phyloP scores from a whole-genome alignment of 2,113 vertebrate species.

The Empidonax traillii region DNA sequence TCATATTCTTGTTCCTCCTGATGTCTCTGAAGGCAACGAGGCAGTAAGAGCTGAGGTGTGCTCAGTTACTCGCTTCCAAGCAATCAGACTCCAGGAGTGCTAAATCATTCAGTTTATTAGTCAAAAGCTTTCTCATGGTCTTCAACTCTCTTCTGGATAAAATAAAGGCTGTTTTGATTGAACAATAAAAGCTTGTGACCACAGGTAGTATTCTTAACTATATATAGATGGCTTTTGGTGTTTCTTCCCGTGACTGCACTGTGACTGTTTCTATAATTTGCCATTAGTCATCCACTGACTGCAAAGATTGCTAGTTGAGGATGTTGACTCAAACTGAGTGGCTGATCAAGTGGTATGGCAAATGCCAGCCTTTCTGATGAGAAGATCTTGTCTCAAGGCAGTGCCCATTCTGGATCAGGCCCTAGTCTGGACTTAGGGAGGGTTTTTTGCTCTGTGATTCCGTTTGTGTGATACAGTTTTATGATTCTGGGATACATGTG shows the following conservation, averaged over 20 bases:
- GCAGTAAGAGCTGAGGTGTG: background rate
- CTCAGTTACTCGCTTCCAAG: background rate
- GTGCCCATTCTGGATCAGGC: background rate
- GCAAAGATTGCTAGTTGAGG: background rate
- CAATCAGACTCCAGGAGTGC: background rate
- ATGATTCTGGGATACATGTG: background rate
- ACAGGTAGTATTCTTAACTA: background rate
- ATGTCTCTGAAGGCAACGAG: background rate
- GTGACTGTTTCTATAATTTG: conserved; percentile 27
- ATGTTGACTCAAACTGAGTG: background rate
- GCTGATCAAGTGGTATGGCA: background rate
- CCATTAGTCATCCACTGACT: background rate
- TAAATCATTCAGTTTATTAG: background rate
- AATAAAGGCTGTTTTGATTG: background rate
- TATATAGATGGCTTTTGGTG: background rate
- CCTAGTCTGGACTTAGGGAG: background rate
- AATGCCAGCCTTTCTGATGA: background rate
- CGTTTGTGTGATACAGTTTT: background rate
- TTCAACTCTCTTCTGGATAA: background rate
- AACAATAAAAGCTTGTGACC: conserved; percentile 11
- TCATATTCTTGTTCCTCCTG: background rate
- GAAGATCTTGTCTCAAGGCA: background rate
- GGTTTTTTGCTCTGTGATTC: background rate
- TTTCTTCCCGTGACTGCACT: conserved; percentile 10
- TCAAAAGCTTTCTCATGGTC: background rate